phyloP scores from a whole-genome alignment of 1,140 invertebrate genomes.

The Eriosoma lanigerum region DNA sequence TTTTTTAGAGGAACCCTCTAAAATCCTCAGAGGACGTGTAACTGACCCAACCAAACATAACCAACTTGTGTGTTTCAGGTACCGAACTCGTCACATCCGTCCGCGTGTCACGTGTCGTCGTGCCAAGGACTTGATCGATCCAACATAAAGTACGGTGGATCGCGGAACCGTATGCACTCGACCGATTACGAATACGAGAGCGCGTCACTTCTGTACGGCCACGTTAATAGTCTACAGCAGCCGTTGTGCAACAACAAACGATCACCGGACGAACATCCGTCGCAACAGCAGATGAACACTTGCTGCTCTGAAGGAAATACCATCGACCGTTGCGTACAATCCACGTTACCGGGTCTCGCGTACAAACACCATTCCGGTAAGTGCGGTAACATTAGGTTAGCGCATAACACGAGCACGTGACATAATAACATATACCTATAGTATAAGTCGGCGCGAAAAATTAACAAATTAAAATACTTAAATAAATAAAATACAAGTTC shows the following conservation, averaged over 20 bases:
- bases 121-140: constrained; percentile 16
- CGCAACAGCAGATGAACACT: constrained; percentile 21
- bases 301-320: constrained; percentile 39
- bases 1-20: no score
- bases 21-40: no score
- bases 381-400: neutral
- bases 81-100: constrained; percentile 33
- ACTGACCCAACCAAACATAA: no score
- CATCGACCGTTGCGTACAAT: constrained; percentile 50
- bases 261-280: constrained; percentile 9
- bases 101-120: constrained; percentile 15
- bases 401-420: no score
- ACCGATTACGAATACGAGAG: constrained; percentile 52
- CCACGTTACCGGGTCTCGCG: constrained; percentile 36
- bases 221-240: constrained; percentile 8
- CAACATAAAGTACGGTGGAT: neutral
- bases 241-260: constrained; percentile 8
- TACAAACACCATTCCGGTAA: constrained; percentile 45
- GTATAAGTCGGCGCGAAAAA: no score
- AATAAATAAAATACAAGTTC: no score
- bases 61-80: neutral
- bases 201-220: constrained; percentile 43
- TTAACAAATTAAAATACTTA: no score
- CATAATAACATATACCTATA: no score
- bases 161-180: constrained; percentile 33